Percentiles rank a stretch among this genome's conserved stretches.
Evolutionary conservation across 2,797 vertebrate genomes (phyloP).

Genomic region (Phrynocephalus vlangalii): DNA sequence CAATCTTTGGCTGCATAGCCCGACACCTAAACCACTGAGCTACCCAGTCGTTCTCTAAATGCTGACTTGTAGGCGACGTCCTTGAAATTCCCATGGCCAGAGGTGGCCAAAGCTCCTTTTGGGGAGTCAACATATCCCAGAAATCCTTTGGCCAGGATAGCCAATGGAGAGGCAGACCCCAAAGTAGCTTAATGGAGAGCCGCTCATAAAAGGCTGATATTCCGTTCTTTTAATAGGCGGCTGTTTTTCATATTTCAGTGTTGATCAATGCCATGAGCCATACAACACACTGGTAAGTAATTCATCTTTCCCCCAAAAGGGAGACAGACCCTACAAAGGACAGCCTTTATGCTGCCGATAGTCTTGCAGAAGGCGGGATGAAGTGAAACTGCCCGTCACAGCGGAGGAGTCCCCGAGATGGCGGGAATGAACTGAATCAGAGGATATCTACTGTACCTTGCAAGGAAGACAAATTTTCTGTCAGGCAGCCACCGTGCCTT

Average conservation of each 20-base stretch:
- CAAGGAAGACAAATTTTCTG: constrained; percentile 94
- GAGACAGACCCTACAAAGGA: constrained; percentile 37
- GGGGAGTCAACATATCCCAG: too few relatives aligned
- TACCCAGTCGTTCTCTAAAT: too few relatives aligned
- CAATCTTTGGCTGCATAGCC: too few relatives aligned
- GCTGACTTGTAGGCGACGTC: too few relatives aligned
- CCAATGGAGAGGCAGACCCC: too few relatives aligned
- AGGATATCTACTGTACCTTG: constrained; percentile 85
- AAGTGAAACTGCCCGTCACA: constrained; percentile 65
- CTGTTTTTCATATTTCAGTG: constrained; percentile 65
- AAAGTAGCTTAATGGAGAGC: background rate
- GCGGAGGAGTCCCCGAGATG: constrained; percentile 45
- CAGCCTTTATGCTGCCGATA: constrained; percentile 53
- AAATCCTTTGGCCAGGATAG: too few relatives aligned
- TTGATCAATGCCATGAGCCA: constrained; percentile 63
- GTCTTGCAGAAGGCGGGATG: constrained; percentile 57
- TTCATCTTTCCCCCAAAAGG: constrained; percentile 64
- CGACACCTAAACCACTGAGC: too few relatives aligned
- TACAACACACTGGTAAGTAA: constrained; percentile 58
- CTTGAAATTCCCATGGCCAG: too few relatives aligned
- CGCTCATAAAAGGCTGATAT: background rate
- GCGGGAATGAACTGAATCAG: constrained; percentile 81
- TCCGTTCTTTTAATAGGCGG: constrained; percentile 32
- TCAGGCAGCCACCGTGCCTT: constrained; percentile 78
- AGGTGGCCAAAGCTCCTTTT: too few relatives aligned